Base-by-base conservation (phyloP, 2,888 invertebrate species). In the Idaea dimidiata region DNA sequence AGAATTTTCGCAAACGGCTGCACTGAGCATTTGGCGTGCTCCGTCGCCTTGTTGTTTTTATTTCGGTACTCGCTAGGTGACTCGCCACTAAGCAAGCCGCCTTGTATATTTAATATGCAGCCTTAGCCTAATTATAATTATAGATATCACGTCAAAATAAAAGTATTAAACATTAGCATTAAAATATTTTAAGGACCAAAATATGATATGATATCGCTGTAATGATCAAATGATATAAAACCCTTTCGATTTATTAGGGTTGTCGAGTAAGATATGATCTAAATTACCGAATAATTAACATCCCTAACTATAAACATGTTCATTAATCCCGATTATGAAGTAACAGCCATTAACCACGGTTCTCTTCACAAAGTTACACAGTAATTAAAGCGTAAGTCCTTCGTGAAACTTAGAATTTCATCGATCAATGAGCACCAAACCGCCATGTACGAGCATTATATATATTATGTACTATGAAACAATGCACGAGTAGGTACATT, bases 291-390 rank as follows among this genome's bases (percentile, higher is more conserved):
- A 43, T 43, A 43, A 43, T 43, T 43, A 43, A 43, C 43, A 43
- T 43, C 43, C 43, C 43, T 14, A 43, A 43, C 43, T 43, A 43
- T 43, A 43, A 43, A 43, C 43, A 43, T 43, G 10, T 43, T 43
- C 43, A 43, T 43, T 43, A 43, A 43, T 43, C 43, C 43, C 43
- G 8, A 43, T 43, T 43, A 43, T 43, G 43, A 14, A 43, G 43
- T 43, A 43, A 43, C 43, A 43, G 43, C 43, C 43, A 43, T 43
- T 43, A 43, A 43, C 43, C 43, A 43, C 43, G 43, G 43, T 43
- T 43, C 43, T 43, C 14, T 43, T 43, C 43, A 43, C 43, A 43
- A 43, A 43, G 43, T 43, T 43, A 43, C 10, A 43, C 43, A 43
- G 43, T 43, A 43, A 43, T 43, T 43, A 43, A 43, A 43, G 43